phyloP scores from a whole-genome alignment of 2,113 vertebrate species.

The Oncorhynchus mykiss region DNA sequence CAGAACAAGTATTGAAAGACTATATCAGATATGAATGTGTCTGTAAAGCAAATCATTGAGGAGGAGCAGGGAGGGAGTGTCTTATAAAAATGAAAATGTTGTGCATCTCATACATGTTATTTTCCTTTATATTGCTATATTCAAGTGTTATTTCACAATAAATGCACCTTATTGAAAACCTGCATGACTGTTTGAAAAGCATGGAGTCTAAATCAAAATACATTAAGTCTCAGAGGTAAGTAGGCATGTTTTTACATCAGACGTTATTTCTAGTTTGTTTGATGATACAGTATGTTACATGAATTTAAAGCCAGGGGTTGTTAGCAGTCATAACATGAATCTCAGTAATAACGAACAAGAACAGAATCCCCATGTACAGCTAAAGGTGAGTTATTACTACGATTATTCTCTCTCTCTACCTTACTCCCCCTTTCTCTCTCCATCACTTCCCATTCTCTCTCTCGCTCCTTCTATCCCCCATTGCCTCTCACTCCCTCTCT shows the following conservation, averaged over 20 bases:
- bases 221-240: background rate
- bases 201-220: background rate
- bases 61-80: background rate
- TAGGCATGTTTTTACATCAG: background rate
- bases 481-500: background rate
- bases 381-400: constrained; percentile 25
- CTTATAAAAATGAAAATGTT: background rate
- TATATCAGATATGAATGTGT: background rate
- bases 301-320: constrained; percentile 5
- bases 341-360: constrained; percentile 24
- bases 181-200: background rate
- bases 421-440: too few relatives aligned
- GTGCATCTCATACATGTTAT: background rate
- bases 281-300: background rate
- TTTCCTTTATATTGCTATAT: background rate
- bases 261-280: background rate
- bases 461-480: too few relatives aligned
- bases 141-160: background rate
- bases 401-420: constrained; percentile 1
- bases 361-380: constrained; percentile 4
- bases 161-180: background rate
- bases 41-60: background rate
- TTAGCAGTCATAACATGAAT: constrained; percentile 27
- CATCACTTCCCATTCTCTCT: background rate
- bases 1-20: background rate